phyloP scores from a whole-genome alignment of 2,113 vertebrate species.

The Columba livia region DNA sequence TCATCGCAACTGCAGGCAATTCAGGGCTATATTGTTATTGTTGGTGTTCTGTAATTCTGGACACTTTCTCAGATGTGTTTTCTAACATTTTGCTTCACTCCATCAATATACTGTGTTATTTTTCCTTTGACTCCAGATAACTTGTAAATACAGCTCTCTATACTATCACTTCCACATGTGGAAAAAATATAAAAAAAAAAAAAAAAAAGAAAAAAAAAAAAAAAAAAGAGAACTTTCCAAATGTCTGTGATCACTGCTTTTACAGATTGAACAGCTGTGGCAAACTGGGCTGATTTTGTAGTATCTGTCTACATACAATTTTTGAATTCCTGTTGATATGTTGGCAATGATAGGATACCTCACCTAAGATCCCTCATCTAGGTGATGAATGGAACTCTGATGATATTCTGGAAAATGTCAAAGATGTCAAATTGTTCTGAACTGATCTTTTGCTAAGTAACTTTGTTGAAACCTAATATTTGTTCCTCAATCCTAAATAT shows the following conservation, averaged over 20 bases:
- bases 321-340: neutral
- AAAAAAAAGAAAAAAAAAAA: too few species aligned
- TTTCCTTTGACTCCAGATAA: neutral
- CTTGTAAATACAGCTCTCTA: neutral
- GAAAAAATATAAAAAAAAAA: neutral
- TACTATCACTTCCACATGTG: neutral
- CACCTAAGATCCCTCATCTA: neutral
- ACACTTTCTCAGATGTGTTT: neutral
- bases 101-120: neutral
- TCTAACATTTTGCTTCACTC: neutral
- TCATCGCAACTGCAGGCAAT: neutral
- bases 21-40: neutral
- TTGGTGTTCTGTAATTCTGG: neutral
- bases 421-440: neutral
- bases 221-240: neutral
- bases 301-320: neutral
- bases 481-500: neutral
- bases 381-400: neutral
- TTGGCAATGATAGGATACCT: neutral
- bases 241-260: neutral
- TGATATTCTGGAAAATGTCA: neutral
- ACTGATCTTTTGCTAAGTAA: neutral
- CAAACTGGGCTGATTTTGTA: neutral
- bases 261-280: neutral
- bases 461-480: neutral